Conservation (phyloP, 1,140 invertebrate species). For the Orchestia grillus region DNA sequence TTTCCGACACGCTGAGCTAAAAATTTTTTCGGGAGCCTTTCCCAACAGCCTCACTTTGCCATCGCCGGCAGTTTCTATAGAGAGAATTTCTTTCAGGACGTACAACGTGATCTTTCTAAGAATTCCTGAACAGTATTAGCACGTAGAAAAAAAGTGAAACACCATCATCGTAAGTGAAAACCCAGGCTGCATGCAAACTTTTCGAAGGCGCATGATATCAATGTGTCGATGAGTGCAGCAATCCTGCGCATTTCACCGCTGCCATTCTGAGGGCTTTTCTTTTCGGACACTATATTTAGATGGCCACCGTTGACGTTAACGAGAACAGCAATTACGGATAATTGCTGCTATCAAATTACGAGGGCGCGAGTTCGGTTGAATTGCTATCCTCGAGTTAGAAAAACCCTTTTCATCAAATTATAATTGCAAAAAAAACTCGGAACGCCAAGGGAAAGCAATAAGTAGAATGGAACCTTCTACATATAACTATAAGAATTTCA, state of each 20-base stretch:
- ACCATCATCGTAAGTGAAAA: no score
- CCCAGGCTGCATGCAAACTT: no score
- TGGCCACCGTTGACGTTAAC: neutral
- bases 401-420: neutral
- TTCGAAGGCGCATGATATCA: neutral
- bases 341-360: neutral
- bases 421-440: neutral
- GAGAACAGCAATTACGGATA: neutral
- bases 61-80: no score
- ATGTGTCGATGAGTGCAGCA: neutral
- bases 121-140: no score
- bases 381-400: neutral
- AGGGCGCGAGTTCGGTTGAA: neutral
- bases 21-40: no score
- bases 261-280: neutral
- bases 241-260: neutral
- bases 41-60: no score
- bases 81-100: no score
- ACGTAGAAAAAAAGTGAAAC: no score
- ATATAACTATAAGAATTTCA: neutral
- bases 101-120: no score
- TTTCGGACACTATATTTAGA: neutral
- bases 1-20: no score
- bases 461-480: neutral
- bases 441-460: neutral